Conservation (phyloP, 64 coral and sea anemone genomes). For the Cladopsammia gracilis region DNA sequence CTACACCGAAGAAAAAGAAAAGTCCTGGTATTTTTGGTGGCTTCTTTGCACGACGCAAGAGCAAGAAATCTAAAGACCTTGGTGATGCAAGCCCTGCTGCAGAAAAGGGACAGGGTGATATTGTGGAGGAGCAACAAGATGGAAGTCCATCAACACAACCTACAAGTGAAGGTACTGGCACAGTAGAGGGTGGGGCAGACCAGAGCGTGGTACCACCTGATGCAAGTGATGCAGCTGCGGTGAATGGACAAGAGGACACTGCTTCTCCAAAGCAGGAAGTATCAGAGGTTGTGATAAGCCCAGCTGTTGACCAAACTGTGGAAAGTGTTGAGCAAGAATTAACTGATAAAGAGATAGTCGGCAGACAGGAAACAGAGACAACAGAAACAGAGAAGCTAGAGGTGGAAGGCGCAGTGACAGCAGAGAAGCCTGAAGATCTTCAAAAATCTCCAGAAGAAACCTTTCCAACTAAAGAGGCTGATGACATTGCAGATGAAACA, state of each 20-base stretch:
- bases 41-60: slow-evolving; percentile 8
- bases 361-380: background rate
- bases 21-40: slow-evolving; percentile 24
- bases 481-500: background rate
- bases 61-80: slow-evolving; percentile 33
- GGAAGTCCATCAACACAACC: background rate
- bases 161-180: background rate
- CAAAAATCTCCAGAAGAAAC: background rate
- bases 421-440: background rate
- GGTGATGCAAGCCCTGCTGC: background rate
- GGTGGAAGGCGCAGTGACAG: background rate
- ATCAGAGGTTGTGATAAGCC: background rate
- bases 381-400: background rate
- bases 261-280: background rate
- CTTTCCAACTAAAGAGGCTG: slow-evolving; percentile 1
- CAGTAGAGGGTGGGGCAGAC: background rate
- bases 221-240: background rate
- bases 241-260: background rate
- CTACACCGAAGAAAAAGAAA: slow-evolving; percentile 39
- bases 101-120: background rate
- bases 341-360: slow-evolving; percentile 20
- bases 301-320: slow-evolving; percentile 20
- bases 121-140: background rate
- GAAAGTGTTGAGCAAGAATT: slow-evolving; percentile 6
- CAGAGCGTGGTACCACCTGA: background rate